Evolutionary conservation across 2,888 invertebrate genomes (phyloP).

Genomic region (Tineola bisselliella): DNA sequence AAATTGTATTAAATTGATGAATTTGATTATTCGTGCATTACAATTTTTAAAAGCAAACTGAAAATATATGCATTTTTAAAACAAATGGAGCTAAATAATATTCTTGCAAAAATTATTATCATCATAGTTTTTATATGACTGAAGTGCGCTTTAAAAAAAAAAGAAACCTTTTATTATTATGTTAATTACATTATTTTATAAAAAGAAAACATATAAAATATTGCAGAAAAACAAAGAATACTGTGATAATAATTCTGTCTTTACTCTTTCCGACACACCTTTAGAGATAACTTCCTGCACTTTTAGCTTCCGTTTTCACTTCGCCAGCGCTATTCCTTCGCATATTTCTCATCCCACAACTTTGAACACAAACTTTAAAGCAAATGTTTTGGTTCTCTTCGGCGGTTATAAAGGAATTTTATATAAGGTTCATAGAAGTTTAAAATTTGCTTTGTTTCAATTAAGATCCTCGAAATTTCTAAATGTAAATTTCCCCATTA

Average conservation of each 20-base stretch:
- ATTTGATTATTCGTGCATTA: no score
- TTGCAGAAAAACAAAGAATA: not conserved
- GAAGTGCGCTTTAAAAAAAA: not conserved
- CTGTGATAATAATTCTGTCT: not conserved
- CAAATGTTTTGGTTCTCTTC: slow-evolving; percentile 11
- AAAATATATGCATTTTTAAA: no score
- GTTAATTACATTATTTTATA: no score
- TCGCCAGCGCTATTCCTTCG: not conserved
- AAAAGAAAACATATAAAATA: not conserved
- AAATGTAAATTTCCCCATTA: not conserved
- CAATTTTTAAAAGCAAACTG: no score
- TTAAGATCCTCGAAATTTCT: not conserved
- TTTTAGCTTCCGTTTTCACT: not conserved
- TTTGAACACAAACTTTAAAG: slow-evolving; percentile 5
- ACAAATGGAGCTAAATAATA: no score
- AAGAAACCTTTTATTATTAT: not conserved
- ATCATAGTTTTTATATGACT: no score
- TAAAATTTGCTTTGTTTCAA: slow-evolving; percentile 3
- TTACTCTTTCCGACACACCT: slow-evolving; percentile 1
- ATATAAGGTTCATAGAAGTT: not conserved
- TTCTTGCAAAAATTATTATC: no score
- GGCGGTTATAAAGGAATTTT: slow-evolving; percentile 4
- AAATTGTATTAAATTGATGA: no score
- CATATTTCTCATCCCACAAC: slow-evolving; percentile 8
- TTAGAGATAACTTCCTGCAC: not conserved